Evolutionary conservation across 2,888 invertebrate genomes (phyloP).

Genomic region (Pachydiplax longipennis): DNA sequence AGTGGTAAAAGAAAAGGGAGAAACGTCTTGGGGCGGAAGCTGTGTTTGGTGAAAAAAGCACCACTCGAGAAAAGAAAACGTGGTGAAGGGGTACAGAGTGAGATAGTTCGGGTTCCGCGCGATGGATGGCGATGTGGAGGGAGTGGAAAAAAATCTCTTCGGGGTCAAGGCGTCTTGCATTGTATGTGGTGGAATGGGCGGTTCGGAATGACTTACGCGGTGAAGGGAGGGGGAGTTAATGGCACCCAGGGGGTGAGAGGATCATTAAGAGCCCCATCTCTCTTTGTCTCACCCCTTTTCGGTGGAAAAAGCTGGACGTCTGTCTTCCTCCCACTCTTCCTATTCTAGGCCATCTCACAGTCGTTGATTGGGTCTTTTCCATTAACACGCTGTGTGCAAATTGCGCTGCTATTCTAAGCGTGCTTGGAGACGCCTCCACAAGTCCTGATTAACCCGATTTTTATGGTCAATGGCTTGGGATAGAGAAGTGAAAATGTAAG

Average conservation of each 20-base stretch:
- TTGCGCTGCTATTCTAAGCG: not conserved
- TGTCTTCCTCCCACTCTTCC: not conserved
- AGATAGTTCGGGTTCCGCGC: not conserved
- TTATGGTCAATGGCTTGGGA: too few species aligned
- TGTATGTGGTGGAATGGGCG: not conserved
- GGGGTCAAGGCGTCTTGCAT: not conserved
- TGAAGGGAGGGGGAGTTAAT: not conserved
- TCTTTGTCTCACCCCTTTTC: not conserved
- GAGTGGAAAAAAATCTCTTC: not conserved
- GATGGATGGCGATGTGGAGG: not conserved
- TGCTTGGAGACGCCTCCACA: not conserved
- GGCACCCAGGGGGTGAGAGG: not conserved
- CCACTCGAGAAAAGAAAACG: not conserved
- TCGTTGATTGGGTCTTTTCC: not conserved
- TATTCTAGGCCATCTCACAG: not conserved
- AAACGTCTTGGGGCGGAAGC: not conserved
- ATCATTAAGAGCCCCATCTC: not conserved
- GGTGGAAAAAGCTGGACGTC: not conserved
- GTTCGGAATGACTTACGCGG: not conserved
- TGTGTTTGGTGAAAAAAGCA: not conserved
- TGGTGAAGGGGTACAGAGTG: not conserved
- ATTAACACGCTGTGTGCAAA: not conserved
- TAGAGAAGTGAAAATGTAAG: too few species aligned
- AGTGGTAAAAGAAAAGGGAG: not conserved
- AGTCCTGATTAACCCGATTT: not conserved